Evolutionary conservation across 1,140 invertebrate species (phyloP).

Genomic region (Melipona quadrifasciata): DNA sequence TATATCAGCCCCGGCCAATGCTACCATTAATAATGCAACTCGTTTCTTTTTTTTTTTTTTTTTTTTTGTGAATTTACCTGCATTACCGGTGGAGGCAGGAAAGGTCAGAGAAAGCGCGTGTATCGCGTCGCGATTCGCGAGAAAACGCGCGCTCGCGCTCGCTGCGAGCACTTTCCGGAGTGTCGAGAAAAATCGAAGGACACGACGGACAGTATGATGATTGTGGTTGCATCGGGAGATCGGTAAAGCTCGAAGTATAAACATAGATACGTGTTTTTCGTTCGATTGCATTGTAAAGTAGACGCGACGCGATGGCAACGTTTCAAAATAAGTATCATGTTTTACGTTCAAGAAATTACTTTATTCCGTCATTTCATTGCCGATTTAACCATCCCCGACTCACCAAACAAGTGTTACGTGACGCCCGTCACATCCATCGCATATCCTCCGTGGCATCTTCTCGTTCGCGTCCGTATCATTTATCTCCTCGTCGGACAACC

Average conservation of each 20-base stretch:
- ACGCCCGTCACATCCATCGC: slow-evolving; percentile 33
- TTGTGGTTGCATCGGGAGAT: not conserved
- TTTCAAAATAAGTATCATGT: not conserved
- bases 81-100: not conserved
- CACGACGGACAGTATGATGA: not conserved
- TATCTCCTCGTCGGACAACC: slow-evolving; percentile 23
- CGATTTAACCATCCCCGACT: slow-evolving; percentile 15
- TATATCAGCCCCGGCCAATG: slow-evolving; percentile 55
- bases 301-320: not conserved
- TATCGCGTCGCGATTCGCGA: not conserved
- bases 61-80: too few species aligned
- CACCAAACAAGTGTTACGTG: slow-evolving; percentile 29
- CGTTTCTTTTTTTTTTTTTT: too few species aligned
- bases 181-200: not conserved
- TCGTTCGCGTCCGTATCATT: slow-evolving; percentile 28
- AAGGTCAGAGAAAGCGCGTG: slow-evolving; percentile 10
- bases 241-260: not conserved
- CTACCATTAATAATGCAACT: slow-evolving; percentile 52
- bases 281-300: not conserved
- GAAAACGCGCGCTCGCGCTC: not conserved
- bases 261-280: not conserved
- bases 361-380: not conserved
- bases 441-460: slow-evolving; percentile 16
- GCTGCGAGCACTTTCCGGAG: not conserved
- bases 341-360: not conserved